Evolutionary conservation across 2,113 vertebrate species (phyloP).

Genomic region (Corythoichthys haematopterus): DNA sequence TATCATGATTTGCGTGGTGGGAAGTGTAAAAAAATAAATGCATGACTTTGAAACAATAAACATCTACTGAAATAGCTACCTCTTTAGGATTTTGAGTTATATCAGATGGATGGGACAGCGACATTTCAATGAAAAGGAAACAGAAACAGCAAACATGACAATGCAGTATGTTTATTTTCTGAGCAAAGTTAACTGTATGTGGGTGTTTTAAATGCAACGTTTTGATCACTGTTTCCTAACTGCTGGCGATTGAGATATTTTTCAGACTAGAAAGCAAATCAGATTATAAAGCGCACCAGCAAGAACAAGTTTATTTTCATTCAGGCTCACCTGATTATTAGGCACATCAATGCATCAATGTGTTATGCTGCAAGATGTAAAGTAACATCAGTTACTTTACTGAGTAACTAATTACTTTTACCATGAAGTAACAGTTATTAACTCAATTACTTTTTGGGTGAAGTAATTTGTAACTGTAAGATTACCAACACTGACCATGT

Average conservation of each 20-base stretch:
- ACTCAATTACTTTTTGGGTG: too few species aligned
- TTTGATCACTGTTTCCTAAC: neutral
- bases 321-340: neutral
- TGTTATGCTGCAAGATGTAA: too few species aligned
- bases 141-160: neutral
- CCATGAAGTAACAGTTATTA: too few species aligned
- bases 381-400: too few species aligned
- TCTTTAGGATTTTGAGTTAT: constrained; percentile 31
- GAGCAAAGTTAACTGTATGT: neutral
- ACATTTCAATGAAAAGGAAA: constrained; percentile 41
- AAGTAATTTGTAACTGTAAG: too few species aligned
- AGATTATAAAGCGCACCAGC: too few species aligned
- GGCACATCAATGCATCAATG: neutral
- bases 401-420: too few species aligned
- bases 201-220: neutral
- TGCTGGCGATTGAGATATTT: neutral
- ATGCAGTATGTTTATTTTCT: neutral
- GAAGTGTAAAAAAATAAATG: constrained; percentile 34
- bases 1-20: constrained; percentile 35
- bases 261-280: too few species aligned
- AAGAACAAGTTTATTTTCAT: neutral
- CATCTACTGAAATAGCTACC: constrained; percentile 15
- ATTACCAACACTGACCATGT: too few species aligned
- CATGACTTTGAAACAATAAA: constrained; percentile 23
- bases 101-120: constrained; percentile 19